Base-by-base conservation (phyloP, 2,797 vertebrate species). In the Chloroceryle inda region DNA sequence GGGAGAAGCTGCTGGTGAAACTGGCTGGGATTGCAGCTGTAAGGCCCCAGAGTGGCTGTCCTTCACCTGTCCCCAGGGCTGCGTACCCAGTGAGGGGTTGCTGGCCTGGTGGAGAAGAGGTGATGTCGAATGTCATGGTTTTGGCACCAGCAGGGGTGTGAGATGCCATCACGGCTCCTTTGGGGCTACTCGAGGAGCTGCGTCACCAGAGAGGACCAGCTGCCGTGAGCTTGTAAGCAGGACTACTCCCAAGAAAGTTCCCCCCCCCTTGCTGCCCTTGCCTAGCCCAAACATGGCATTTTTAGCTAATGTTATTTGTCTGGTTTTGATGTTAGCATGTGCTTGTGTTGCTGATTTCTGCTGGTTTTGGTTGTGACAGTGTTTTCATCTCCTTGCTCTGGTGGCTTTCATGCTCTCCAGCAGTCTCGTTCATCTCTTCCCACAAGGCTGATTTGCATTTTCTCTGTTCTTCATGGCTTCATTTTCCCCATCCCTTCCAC, bases 51-150 rank as follows among this genome's bases (percentile, higher is more conserved):
- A 14, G 50, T 0, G 1, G 22, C 56, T 74, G 71, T 40, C 37
- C 29, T 52, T 55, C 0, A 0, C 10, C 5, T 29, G 13, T 12
- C 44, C 12, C 1, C 0, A 9, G n/a, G 8, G 13, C 77, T 19
- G 11, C 21, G 21, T 40, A 27, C 33, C 11, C 4, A 1, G 16
- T 0, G 1, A 45, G 22, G 26, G 26, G 18, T 64, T 21, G 18
- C 15, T 16, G 47, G 40, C 17, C 67, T 19, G 47, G 3, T 21
- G 37, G 35, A 22, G 73, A 45, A 38, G 33, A n/a, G 66, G 35
- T 24, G 76, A 55, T 1, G 2, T 37, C 0, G 2, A 74, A 78
- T 67, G 93, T 71, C 84, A 66, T 1, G 2, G 20, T 15, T 73
- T 58, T 79, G 95, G 86, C 72, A 47, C 26, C 3, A 4, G 35